Base-by-base conservation (phyloP, 35 echinoderm and acorn worm genomes). In the Amphiura filiformis region DNA sequence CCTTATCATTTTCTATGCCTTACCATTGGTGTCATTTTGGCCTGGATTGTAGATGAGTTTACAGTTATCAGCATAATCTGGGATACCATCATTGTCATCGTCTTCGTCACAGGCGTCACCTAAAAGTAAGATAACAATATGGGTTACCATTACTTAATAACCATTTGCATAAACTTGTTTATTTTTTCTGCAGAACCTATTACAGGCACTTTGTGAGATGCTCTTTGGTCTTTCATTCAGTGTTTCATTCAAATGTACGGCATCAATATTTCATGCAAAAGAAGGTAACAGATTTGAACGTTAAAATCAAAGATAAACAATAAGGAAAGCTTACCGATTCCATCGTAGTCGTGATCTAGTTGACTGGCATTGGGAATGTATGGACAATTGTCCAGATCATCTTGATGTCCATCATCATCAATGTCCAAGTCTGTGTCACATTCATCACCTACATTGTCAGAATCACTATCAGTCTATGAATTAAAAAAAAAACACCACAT, bases 1-100 rank as follows among this genome's bases (percentile, higher is more conserved):
- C n/a, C n/a, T n/a, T n/a, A n/a, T n/a, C n/a, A n/a, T n/a, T n/a
- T n/a, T n/a, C n/a, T n/a, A n/a, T n/a, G n/a, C n/a, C 91, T 85
- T 88, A 99, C 96, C 96, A 65, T 99, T 91, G 11, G 96, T 94
- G 38, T 99, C 96, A 75, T 94, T 94, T 81, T 99, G 96, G 78
- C 85, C 88, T 18, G 96, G 90, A 81, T 99, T 99, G 57, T 44
- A 75, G 13, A 99, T 77, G 61, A 99, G 77, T 76, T 87, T 61
- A 57, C 96, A 99, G 75, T 99, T 99, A 78, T 99, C 96, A 75
- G 89, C 84, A 33, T 77, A 34, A 47, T 99, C 96, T 30, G 61
- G 79, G 32, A 95, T 86, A 39, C 96, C 96, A 84, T 99, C 96
- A 78, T 95, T 95, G 56, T 99, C 96, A 77, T 99, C 96, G 78